phyloP scores from a whole-genome alignment of 2,888 invertebrate genomes.

The Lumbricus terrestris region DNA sequence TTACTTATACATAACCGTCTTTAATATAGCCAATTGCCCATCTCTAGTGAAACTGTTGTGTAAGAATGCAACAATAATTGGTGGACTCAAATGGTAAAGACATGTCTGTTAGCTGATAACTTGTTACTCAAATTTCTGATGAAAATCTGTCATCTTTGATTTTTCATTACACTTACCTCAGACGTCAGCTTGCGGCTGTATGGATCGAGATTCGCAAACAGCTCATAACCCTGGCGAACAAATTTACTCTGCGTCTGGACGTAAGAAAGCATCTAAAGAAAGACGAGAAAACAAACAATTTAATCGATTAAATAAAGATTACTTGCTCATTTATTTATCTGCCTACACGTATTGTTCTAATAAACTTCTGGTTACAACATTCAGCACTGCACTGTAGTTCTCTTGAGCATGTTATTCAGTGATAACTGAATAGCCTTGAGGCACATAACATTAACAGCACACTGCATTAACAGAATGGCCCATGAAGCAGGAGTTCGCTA shows the following conservation, averaged over 20 bases:
- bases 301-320: not conserved
- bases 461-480: too few species aligned
- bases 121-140: too few species aligned
- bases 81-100: too few species aligned
- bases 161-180: not conserved
- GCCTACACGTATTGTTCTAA: not conserved
- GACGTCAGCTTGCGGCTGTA: not conserved
- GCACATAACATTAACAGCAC: too few species aligned
- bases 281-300: not conserved
- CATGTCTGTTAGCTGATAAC: too few species aligned
- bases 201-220: not conserved
- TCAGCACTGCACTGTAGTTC: not conserved
- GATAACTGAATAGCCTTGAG: too few species aligned
- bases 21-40: too few species aligned
- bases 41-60: not conserved
- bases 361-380: not conserved
- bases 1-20: not conserved
- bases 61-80: too few species aligned
- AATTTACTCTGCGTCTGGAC: slow-evolving; percentile 11
- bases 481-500: too few species aligned
- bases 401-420: too few species aligned
- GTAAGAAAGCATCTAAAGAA: not conserved
- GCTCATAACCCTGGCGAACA: slow-evolving; percentile 10
- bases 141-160: not conserved
- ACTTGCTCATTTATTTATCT: not conserved